Conservation (phyloP, 2,888 invertebrate genomes). For the Alloplasta piceator region DNA sequence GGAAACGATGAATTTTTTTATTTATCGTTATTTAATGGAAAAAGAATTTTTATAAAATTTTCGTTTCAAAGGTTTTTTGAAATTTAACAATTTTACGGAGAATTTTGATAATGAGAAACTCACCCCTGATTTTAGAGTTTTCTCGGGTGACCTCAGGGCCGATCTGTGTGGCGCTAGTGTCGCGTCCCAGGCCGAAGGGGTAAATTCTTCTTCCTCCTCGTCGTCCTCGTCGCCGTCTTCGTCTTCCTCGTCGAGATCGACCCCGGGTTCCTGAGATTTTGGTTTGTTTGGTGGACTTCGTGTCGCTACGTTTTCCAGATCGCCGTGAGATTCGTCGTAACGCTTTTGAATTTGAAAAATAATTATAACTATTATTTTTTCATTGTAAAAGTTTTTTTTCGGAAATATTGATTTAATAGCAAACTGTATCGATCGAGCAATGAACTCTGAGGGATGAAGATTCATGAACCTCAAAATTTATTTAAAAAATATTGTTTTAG, state of each 20-base stretch:
- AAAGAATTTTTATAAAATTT: no score
- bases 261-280: constrained; percentile 57
- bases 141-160: constrained; percentile 87
- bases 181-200: constrained; percentile 93
- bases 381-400: background rate
- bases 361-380: background rate
- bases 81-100: no score
- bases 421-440: no score
- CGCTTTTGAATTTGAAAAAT: constrained; percentile 67
- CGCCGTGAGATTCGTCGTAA: constrained; percentile 74
- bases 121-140: constrained; percentile 82
- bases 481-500: no score
- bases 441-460: no score
- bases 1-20: constrained; percentile 62
- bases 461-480: no score
- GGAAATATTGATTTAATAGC: no score
- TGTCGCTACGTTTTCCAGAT: constrained; percentile 61
- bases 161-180: constrained; percentile 91
- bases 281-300: constrained; percentile 59
- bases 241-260: constrained; percentile 71
- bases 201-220: constrained; percentile 88
- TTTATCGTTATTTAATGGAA: background rate
- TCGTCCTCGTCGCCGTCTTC: constrained; percentile 86
- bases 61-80: no score
- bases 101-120: constrained; percentile 63